Evolutionary conservation across 2,888 invertebrate species (phyloP).

Genomic region (Boloria selene): DNA sequence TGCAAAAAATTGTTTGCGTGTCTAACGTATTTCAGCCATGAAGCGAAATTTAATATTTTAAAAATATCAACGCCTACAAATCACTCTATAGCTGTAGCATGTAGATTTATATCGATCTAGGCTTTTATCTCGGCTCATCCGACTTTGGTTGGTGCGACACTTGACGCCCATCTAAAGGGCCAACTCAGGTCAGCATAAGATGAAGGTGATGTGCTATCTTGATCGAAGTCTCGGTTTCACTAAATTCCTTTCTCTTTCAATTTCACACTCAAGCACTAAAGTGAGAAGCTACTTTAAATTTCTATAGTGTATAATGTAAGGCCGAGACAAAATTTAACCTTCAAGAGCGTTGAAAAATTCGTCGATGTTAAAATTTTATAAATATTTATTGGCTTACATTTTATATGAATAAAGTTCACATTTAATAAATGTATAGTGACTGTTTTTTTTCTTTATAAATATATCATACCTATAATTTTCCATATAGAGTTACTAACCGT

Average conservation of each 20-base stretch:
- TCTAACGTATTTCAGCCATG: background rate
- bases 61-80: conserved; percentile 9
- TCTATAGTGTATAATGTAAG: conserved; percentile 20
- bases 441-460: no score
- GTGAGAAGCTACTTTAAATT: conserved; percentile 22
- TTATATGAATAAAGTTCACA: no score
- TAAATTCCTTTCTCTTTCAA: conserved; percentile 14
- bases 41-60: conserved; percentile 6
- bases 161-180: conserved; percentile 38
- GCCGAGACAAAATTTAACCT: conserved; percentile 9
- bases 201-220: conserved; percentile 36
- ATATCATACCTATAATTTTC: no score
- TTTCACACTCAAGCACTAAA: conserved; percentile 15
- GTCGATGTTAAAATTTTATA: no score
- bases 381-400: no score
- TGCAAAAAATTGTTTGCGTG: background rate
- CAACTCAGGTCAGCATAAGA: conserved; percentile 41
- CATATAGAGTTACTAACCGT: no score
- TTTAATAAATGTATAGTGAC: no score
- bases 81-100: conserved; percentile 18
- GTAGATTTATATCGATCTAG: conserved; percentile 29
- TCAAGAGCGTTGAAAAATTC: conserved; percentile 6
- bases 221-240: conserved; percentile 25
- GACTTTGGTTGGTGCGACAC: conserved; percentile 27
- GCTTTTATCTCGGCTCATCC: conserved; percentile 31